Conservation (phyloP, 2,113 vertebrate genomes). For the Heterotis niloticus region DNA sequence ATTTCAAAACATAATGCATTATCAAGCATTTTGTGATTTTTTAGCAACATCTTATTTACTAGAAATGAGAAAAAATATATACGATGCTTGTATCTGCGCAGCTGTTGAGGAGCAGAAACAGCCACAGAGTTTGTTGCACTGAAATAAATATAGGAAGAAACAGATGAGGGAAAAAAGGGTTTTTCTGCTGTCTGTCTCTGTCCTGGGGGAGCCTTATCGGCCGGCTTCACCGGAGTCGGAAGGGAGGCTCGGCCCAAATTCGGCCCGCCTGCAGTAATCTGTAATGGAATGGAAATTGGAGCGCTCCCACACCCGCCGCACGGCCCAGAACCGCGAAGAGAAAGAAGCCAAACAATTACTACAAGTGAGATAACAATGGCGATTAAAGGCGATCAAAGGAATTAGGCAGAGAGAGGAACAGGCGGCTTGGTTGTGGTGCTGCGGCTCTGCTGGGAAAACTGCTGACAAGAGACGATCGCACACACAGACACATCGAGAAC, state of each 20-base stretch:
- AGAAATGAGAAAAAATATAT: too few relatives aligned
- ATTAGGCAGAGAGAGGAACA: not conserved
- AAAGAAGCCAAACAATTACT: too few relatives aligned
- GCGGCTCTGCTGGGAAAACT: not conserved
- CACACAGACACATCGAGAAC: not conserved
- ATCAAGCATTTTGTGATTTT: too few relatives aligned
- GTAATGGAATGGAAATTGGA: constrained; percentile 66
- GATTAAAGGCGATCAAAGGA: not conserved
- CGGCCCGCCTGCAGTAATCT: constrained; percentile 58
- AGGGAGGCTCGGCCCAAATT: constrained; percentile 32
- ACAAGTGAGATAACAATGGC: too few relatives aligned
- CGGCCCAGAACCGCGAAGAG: constrained; percentile 30
- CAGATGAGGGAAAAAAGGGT: constrained; percentile 32
- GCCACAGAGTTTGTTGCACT: constrained; percentile 17
- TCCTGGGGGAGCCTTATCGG: constrained; percentile 52
- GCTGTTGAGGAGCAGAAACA: not conserved
- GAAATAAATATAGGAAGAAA: constrained; percentile 7
- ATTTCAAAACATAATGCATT: too few relatives aligned
- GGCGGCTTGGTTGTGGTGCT: not conserved
- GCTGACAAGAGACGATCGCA: not conserved
- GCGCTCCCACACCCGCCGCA: constrained; percentile 42
- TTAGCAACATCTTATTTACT: too few relatives aligned
- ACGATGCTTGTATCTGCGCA: not conserved
- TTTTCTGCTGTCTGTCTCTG: constrained; percentile 47
- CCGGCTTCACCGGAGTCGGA: constrained; percentile 49